A percentile compares a stretch with the other conserved stretches of the same genome.
These are phyloP conservation scores for Apus apus DNA, from an alignment of 2,113 vertebrate species.

Conservation along the genomic window DNA sequence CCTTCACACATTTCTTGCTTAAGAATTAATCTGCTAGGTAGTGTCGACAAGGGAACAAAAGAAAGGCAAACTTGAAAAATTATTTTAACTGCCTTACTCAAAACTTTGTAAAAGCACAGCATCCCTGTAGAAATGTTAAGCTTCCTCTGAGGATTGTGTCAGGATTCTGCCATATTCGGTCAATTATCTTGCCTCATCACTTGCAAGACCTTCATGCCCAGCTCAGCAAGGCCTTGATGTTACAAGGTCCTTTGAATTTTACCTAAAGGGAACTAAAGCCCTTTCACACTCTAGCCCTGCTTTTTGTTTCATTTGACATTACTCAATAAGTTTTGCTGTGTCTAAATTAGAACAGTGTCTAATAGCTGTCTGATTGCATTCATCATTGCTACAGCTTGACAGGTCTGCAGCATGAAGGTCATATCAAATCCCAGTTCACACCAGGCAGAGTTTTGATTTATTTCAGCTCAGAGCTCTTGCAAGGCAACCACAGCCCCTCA, in stretches of 20 bases:
- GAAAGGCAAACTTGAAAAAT: neutral
- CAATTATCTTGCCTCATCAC: conserved; percentile 18
- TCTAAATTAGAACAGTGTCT: conserved; percentile 67
- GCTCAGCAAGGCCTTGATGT: conserved; percentile 36
- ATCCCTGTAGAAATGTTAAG: neutral
- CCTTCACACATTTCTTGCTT: neutral
- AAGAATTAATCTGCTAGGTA: neutral
- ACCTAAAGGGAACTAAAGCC: conserved; percentile 53
- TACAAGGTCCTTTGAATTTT: conserved; percentile 58
- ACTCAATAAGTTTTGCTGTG: conserved; percentile 45
- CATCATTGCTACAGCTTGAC: conserved; percentile 55
- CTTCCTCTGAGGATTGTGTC: neutral
- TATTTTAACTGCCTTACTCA: neutral
- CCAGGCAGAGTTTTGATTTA: conserved; percentile 54
- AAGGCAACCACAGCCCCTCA: neutral
- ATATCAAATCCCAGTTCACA: conserved; percentile 56
- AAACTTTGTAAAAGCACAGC: neutral
- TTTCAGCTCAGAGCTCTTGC: neutral
- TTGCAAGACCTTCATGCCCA: conserved; percentile 22
- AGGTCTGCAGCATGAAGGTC: conserved; percentile 63
- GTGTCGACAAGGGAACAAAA: neutral
- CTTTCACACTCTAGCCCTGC: conserved; percentile 45
- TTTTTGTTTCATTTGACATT: conserved; percentile 66
- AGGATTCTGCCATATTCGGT: neutral
- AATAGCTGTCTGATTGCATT: conserved; percentile 70